Percentiles rank a stretch among this genome's conserved stretches.
These are phyloP conservation scores for Trisateles emortualis DNA, from an alignment of 2,888 invertebrate species.

Conservation along the genomic window DNA sequence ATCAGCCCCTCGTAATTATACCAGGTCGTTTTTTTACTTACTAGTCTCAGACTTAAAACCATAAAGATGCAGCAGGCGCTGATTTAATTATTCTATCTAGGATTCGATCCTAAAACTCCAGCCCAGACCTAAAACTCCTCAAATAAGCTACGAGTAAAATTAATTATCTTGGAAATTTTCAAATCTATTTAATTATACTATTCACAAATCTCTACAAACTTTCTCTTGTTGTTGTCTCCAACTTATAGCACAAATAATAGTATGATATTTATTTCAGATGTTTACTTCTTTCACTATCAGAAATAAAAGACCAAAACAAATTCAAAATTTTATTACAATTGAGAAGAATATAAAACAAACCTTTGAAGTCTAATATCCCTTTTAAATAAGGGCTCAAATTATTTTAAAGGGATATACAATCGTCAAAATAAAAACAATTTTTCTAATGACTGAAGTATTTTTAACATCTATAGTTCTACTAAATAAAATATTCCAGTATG, in stretches of 20 bases:
- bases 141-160: slow-evolving; percentile 1
- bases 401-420: slow-evolving; percentile 82
- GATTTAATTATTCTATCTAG: slow-evolving; percentile 1
- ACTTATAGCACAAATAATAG: not conserved
- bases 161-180: slow-evolving; percentile 13
- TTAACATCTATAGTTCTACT: slow-evolving; percentile 43
- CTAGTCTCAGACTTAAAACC: no score
- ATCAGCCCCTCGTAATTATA: no score
- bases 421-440: slow-evolving; percentile 49
- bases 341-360: slow-evolving; percentile 50
- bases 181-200: slow-evolving; percentile 6
- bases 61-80: not conserved
- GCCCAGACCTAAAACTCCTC: not conserved
- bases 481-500: slow-evolving; percentile 41
- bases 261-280: not conserved
- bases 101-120: not conserved
- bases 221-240: not conserved
- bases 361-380: slow-evolving; percentile 75
- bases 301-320: slow-evolving; percentile 38
- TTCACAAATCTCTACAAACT: slow-evolving; percentile 3
- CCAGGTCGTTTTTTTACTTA: no score
- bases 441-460: slow-evolving; percentile 40
- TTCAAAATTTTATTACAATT: slow-evolving; percentile 63
- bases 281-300: not conserved
- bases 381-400: slow-evolving; percentile 86